Percentiles rank a stretch among this genome's conserved stretches.
Evolutionary conservation across 2,888 invertebrate genomes (phyloP).

Genomic region (Strigamia crassipes): DNA sequence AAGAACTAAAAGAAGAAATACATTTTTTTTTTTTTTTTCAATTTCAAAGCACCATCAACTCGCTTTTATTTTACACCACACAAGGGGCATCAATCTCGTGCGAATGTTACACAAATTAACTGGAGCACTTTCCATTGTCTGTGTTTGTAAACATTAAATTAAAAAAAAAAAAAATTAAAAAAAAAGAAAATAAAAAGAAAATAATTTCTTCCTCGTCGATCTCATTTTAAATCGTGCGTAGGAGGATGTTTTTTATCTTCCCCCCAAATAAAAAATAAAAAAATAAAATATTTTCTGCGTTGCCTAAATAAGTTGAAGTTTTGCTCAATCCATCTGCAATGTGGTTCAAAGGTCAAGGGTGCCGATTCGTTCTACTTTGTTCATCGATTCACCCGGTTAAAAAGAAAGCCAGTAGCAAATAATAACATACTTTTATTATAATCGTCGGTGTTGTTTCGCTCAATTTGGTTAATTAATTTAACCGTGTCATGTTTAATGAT

Average conservation of each 20-base stretch:
- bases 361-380: neutral
- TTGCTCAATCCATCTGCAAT: neutral
- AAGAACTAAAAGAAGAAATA: neutral
- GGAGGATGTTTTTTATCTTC: no score
- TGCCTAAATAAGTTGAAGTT: neutral
- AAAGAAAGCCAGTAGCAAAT: no score
- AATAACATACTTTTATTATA: neutral
- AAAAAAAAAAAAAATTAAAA: no score
- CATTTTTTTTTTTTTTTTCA: neutral
- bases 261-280: no score
- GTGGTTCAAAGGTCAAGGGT: conserved; percentile 22
- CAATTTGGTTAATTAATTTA: neutral
- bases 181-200: no score
- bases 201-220: neutral
- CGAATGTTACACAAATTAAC: neutral
- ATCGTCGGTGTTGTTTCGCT: neutral
- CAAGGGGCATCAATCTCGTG: neutral
- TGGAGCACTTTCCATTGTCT: neutral
- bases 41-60: no score
- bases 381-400: no score
- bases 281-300: no score
- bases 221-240: no score
- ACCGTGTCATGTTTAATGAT: neutral
- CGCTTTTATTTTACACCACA: no score
- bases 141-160: no score